Percentiles rank a stretch among this genome's conserved stretches.
Conservation (phyloP, 2,888 invertebrate species). For the Eupeodes luniger region DNA sequence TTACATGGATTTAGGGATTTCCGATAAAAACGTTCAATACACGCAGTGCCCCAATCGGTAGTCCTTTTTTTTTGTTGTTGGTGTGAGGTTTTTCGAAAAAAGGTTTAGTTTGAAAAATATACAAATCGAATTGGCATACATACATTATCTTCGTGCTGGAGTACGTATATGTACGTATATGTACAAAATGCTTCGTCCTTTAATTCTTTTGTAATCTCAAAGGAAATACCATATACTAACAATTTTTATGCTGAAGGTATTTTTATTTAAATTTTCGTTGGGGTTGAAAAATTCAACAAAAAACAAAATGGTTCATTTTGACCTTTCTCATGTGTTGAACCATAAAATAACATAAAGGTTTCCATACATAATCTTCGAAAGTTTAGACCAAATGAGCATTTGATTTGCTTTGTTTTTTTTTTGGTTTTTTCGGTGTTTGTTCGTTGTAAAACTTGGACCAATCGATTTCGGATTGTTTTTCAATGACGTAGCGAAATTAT, state of each 20-base stretch:
- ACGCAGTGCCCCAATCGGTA: not conserved
- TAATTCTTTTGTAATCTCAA: slow-evolving; percentile 53
- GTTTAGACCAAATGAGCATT: slow-evolving; percentile 47
- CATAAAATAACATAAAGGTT: not conserved
- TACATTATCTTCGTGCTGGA: not conserved
- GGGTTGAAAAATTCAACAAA: not conserved
- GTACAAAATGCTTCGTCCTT: not conserved
- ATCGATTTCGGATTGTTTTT: slow-evolving; percentile 14
- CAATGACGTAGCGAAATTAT: slow-evolving; percentile 34
- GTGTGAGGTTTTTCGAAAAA: not conserved
- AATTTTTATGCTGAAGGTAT: slow-evolving; percentile 64
- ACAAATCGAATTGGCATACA: not conserved
- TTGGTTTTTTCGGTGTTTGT: slow-evolving; percentile 6
- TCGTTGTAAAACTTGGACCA: slow-evolving; percentile 1
- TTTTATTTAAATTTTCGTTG: slow-evolving; percentile 58
- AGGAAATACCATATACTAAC: slow-evolving; percentile 31
- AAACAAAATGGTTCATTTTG: slow-evolving; percentile 32
- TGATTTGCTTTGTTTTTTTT: slow-evolving; percentile 51
- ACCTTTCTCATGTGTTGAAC: slow-evolving; percentile 38
- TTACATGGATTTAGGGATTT: slow-evolving; percentile 62
- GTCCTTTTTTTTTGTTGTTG: not conserved
- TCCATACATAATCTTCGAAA: not conserved
- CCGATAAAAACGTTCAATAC: slow-evolving; percentile 24
- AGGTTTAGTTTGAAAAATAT: not conserved
- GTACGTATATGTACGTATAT: not conserved